These are phyloP conservation scores for Calephelis virginiensis DNA, from an alignment of 1,140 invertebrate species.

Conservation along the genomic window DNA sequence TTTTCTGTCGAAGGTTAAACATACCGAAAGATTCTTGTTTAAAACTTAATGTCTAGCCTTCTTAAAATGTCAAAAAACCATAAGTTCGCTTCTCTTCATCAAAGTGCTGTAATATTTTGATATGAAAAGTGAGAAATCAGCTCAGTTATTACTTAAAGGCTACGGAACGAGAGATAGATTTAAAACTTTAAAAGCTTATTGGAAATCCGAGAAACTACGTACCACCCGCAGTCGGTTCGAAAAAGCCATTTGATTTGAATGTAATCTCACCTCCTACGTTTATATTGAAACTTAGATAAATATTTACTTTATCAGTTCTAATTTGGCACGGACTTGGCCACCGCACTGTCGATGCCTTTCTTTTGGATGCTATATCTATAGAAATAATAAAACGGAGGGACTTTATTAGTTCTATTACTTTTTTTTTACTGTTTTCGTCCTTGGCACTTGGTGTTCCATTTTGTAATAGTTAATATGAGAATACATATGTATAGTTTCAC, in stretches of 20 bases:
- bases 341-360: conserved; percentile 40
- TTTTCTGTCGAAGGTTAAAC: too few relatives aligned
- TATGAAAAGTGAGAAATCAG: background rate
- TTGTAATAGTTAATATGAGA: too few relatives aligned
- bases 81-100: too few relatives aligned
- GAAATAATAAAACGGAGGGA: conserved; percentile 27
- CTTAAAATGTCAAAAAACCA: too few relatives aligned
- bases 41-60: too few relatives aligned
- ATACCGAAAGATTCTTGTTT: too few relatives aligned
- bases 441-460: too few relatives aligned
- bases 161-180: conserved; percentile 30
- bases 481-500: too few relatives aligned
- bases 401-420: background rate
- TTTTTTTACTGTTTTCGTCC: too few relatives aligned
- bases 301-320: conserved; percentile 75
- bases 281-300: conserved; percentile 76
- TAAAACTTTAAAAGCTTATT: conserved; percentile 53
- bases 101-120: too few relatives aligned
- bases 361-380: conserved; percentile 31
- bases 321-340: conserved; percentile 68
- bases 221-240: conserved; percentile 68
- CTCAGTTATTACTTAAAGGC: conserved; percentile 16
- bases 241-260: conserved; percentile 74
- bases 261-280: conserved; percentile 75
- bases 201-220: conserved; percentile 56